Evolutionary conservation across 2,888 invertebrate species (phyloP), one percentile per base, ranked within the genome.

Genomic region (Strigamia transsilvanica): DNA sequence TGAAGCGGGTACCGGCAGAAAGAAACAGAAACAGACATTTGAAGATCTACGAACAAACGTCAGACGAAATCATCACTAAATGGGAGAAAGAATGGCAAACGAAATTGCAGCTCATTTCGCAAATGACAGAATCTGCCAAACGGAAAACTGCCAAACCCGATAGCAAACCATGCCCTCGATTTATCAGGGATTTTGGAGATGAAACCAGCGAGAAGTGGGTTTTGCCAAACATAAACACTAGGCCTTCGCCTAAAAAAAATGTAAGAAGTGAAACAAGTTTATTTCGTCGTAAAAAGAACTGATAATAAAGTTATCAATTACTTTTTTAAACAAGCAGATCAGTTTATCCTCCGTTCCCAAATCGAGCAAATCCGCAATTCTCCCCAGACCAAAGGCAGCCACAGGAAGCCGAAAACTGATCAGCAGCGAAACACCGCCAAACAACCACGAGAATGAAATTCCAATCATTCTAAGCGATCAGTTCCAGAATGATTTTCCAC

Each of bases 161-260:
- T 27, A 15, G 27, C n/a, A 32, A 73, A 12, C n/a, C 27, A 9
- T 73, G 73, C 27, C 73, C 73, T 12, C 23, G 73, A 15, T 73
- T 27, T 27, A 73, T 73, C 73, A 73, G 15, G 15, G 73, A 73
- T 73, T 73, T 73, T 73, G 73, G 73, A 73, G 73, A 73, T 32
- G 27, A 73, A 32, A 73, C 73, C 12, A 73, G 66, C 15, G 23
- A 27, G 66, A 66, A 66, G 27, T 21, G 32, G 32, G 23, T 73
- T n/a, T 73, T 73, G 13, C 73, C 73, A 12, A 73, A 73, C 9
- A 73, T 73, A n/a, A 23, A n/a, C n/a, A 12, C 15, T 2, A 32
- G 23, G 27, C 32, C 15, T 73, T 73, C 73, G 23, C 32, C 27
- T 2, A 73, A n/a, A 73, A 27, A 73, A 73, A 73, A 1, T 4